A percentile compares a stretch with the other conserved stretches of the same genome.
phyloP scores from a whole-genome alignment of 2,797 vertebrate genomes.

The Chelon labrosus region DNA sequence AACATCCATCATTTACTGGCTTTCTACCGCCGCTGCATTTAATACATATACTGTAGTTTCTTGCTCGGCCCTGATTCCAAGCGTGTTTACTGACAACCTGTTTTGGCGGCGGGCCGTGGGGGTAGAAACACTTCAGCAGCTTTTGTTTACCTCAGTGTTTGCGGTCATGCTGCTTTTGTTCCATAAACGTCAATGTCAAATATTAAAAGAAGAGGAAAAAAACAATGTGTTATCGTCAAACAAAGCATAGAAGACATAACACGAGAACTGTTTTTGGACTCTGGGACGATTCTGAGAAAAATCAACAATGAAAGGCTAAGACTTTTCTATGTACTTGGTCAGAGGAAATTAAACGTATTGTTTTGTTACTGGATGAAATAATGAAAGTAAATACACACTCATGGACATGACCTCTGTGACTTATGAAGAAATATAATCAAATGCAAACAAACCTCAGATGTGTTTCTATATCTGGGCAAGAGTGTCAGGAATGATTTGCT shows the following conservation, averaged over 20 bases:
- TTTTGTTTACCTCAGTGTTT: slow-evolving; percentile 47
- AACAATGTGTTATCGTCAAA: slow-evolving; percentile 36
- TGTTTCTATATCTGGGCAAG: too few species aligned
- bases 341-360: too few species aligned
- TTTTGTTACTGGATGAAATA: too few species aligned
- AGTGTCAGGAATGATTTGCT: too few species aligned
- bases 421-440: too few species aligned
- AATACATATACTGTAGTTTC: not conserved
- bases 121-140: slow-evolving; percentile 53
- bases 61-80: slow-evolving; percentile 46
- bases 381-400: too few species aligned
- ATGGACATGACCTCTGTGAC: too few species aligned
- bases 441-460: too few species aligned
- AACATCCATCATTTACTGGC: not conserved
- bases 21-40: too few species aligned
- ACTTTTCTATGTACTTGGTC: too few species aligned
- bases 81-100: slow-evolving; percentile 70
- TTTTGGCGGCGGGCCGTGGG: slow-evolving; percentile 14
- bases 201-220: not conserved
- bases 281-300: slow-evolving; percentile 37
- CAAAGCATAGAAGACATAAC: slow-evolving; percentile 15
- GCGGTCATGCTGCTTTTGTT: slow-evolving; percentile 47
- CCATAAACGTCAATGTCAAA: slow-evolving; percentile 54
- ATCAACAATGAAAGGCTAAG: not conserved
- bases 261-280: slow-evolving; percentile 4